These are phyloP conservation scores for Nomada ruficornis DNA, from an alignment of 2,888 invertebrate genomes.

Conservation along the genomic window DNA sequence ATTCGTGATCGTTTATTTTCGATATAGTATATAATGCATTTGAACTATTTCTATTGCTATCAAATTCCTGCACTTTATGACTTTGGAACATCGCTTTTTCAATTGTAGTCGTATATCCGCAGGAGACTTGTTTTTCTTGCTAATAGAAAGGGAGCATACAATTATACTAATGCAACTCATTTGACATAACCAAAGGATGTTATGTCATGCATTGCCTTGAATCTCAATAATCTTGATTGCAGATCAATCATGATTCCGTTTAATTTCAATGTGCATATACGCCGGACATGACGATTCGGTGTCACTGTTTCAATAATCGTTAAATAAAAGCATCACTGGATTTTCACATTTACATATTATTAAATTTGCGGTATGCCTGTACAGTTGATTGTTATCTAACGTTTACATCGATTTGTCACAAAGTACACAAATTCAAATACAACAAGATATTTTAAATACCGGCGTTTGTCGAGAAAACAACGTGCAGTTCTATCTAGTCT, in stretches of 20 bases:
- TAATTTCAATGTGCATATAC: conserved; percentile 32
- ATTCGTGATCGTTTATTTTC: not conserved
- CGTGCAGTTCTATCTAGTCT: not conserved
- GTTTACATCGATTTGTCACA: not conserved
- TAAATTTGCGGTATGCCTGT: not conserved
- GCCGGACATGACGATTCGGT: conserved; percentile 45
- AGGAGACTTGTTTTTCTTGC: not conserved
- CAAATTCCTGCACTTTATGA: not conserved
- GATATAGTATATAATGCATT: not conserved
- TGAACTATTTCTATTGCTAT: not conserved
- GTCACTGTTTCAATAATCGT: not conserved
- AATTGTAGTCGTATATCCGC: not conserved
- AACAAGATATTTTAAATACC: not conserved
- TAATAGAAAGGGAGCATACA: conserved; percentile 6
- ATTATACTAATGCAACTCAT: conserved; percentile 42
- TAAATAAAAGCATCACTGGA: conserved; percentile 30
- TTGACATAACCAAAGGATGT: conserved; percentile 40
- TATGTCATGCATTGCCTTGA: conserved; percentile 56
- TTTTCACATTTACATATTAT: conserved; percentile 6
- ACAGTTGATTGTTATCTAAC: not conserved
- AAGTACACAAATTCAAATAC: not conserved
- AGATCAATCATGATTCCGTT: conserved; percentile 46
- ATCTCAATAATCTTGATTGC: conserved; percentile 47
- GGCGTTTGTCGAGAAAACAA: not conserved
- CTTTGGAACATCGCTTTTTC: not conserved